Base-by-base conservation (phyloP, 2,888 invertebrate species). In the Trissoscelio sp. region DNA sequence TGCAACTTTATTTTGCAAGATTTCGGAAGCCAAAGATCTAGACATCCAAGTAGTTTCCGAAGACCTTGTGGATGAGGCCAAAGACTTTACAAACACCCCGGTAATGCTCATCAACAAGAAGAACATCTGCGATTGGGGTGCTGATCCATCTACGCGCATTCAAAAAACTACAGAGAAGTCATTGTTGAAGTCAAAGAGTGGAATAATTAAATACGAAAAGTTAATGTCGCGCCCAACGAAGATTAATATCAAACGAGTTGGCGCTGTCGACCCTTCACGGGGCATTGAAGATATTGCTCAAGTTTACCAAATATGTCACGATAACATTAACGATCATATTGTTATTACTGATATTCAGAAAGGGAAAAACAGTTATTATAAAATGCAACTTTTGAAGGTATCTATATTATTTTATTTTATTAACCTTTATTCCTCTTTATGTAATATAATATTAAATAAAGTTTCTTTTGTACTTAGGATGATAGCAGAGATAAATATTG, bases 331-430 rank as follows among this genome's bases (percentile, higher is more conserved):
- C n/a, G n/a, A n/a, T n/a, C n/a, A n/a, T n/a, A n/a, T 99, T 3
- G 96, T 96, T 9, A 92, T 95, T 83, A 97, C 97, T 0, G 98
- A 99, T 90, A 94, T 99, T 28, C 95, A 96, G 83, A 93, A 93
- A 0, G 96, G 97, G 84, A 96, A 95, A 89, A 99, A 99, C 92
- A 98, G 98, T 1, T 99, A 93, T 91, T 99, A 99, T 92, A 99
- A 99, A 89, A 87, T 99, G 62, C 99, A 99, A 91, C 91, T 99
- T 55, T 92, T 99, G 62, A 94, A 98, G 80, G 82, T 83, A 28
- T n/a, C 12, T 42, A 24, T 42, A 37, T 0, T 12, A 37, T 14
- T 11, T 34, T 34, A 12, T 39, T 39, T n/a, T n/a, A n/a, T n/a
- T n/a, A n/a, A n/a, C n/a, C n/a, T n/a, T n/a, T n/a, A n/a, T n/a